A percentile compares a stretch with the other conserved stretches of the same genome.
phyloP scores from a whole-genome alignment of 2,888 invertebrate genomes.

The Chrysomela aeneicollis region DNA sequence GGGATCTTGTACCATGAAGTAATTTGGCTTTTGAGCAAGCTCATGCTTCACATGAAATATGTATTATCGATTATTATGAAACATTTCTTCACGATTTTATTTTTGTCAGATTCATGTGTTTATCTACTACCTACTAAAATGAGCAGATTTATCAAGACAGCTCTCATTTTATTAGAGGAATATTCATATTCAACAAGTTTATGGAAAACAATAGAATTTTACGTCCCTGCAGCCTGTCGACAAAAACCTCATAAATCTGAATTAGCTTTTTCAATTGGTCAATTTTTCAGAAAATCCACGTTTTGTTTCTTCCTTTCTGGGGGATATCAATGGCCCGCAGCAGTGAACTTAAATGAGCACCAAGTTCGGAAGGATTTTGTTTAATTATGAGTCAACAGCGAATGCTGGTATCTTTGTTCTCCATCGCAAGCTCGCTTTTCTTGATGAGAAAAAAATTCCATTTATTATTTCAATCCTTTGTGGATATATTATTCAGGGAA shows the following conservation, averaged over 20 bases:
- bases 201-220: background rate
- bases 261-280: conserved; percentile 26
- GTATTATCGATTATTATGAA: too few species aligned
- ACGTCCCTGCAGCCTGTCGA: background rate
- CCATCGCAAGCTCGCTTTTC: background rate
- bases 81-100: too few species aligned
- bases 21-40: too few species aligned
- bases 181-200: background rate
- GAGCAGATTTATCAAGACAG: background rate
- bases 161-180: background rate
- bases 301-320: background rate
- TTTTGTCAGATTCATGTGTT: too few species aligned
- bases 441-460: background rate
- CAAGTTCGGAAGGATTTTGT: conserved; percentile 15
- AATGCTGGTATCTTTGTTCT: conserved; percentile 10
- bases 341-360: conserved; percentile 16
- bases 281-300: conserved; percentile 5
- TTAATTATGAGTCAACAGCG: conserved; percentile 24
- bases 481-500: background rate
- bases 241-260: conserved; percentile 22
- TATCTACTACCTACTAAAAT: too few species aligned
- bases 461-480: conserved; percentile 2
- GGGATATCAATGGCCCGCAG: conserved; percentile 22
- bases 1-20: too few species aligned
- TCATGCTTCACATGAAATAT: too few species aligned